These are phyloP conservation scores for Rhodophaea formosa DNA, from an alignment of 2,888 invertebrate genomes.

Conservation along the genomic window DNA sequence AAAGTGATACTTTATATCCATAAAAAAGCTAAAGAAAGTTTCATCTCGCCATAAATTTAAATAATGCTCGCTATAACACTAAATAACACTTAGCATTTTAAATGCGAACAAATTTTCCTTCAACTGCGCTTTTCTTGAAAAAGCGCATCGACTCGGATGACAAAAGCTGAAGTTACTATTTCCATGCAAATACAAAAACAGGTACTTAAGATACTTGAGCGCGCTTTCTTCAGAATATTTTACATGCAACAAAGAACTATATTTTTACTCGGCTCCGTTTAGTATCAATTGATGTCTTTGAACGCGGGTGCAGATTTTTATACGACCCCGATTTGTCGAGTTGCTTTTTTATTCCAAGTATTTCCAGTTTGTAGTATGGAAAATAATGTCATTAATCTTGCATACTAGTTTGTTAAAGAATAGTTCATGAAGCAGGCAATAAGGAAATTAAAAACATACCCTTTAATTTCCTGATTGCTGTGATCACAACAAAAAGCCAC, in stretches of 20 bases:
- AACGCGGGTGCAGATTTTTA: background rate
- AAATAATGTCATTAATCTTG: no score
- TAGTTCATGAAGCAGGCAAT: no score
- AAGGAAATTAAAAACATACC: no score
- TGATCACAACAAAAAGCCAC: no score
- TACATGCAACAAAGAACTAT: slow-evolving; percentile 10
- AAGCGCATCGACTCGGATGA: no score
- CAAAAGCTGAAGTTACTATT: slow-evolving; percentile 1
- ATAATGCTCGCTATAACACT: background rate
- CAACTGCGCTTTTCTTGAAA: background rate
- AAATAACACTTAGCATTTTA: slow-evolving; percentile 1
- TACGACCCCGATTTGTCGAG: background rate
- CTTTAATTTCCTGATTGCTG: no score
- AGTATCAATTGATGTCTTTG: background rate
- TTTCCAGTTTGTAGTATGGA: no score
- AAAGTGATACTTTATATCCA: no score
- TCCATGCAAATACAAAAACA: slow-evolving; percentile 11
- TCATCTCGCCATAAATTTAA: background rate
- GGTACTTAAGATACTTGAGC: background rate
- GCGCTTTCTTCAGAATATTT: background rate
- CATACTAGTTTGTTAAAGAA: no score
- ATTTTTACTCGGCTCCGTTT: background rate
- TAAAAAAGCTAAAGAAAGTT: background rate
- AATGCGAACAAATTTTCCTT: slow-evolving; percentile 2
- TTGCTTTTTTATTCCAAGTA: background rate